phyloP scores from a whole-genome alignment of 2,113 vertebrate species.

The Pan paniscus region DNA sequence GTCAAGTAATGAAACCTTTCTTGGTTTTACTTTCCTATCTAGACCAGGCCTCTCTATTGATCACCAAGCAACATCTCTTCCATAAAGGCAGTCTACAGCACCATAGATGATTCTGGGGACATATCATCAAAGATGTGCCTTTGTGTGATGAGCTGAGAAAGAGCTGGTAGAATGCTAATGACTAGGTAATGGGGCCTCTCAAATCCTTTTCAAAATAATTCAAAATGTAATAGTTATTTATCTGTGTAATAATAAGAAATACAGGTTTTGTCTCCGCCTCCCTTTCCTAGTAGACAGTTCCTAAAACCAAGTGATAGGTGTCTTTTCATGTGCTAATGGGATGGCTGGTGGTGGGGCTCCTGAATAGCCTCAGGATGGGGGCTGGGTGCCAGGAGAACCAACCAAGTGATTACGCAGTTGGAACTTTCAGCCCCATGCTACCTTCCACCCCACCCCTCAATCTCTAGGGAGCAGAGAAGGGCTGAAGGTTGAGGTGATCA shows the following conservation, averaged over 20 bases:
- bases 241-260: neutral
- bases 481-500: neutral
- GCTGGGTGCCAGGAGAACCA: neutral
- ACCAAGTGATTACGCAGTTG: neutral
- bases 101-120: neutral
- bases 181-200: too few species aligned
- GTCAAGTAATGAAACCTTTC: neutral
- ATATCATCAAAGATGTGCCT: neutral
- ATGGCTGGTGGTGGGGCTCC: neutral
- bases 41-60: neutral
- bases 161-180: neutral
- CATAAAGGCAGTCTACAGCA: neutral
- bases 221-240: neutral
- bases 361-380: neutral
- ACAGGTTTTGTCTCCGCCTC: neutral
- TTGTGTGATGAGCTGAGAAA: too few species aligned
- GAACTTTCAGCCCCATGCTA: neutral
- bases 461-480: neutral
- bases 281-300: neutral
- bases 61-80: neutral
- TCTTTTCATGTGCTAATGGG: neutral
- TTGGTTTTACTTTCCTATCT: neutral
- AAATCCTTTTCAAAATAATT: neutral
- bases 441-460: neutral
- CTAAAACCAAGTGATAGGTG: neutral